Base-by-base conservation (phyloP, 2,113 vertebrate genomes). In the Callocephalon fimbriatum region DNA sequence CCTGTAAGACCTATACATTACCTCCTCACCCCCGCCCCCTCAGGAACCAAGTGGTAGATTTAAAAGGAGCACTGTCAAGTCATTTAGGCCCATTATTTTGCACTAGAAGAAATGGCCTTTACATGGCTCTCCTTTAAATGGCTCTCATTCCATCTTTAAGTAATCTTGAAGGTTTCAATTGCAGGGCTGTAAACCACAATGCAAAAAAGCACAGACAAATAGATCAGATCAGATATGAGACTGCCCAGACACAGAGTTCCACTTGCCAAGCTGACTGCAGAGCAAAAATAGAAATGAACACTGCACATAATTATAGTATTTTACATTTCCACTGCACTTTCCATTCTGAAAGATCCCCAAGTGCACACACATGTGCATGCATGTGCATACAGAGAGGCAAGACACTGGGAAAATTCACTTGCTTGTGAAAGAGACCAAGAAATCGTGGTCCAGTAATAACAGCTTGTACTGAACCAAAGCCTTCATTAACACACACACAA, bases 1-100 rank as follows among this genome's bases (percentile, higher is more conserved):
- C 93, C 96, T 97, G 31, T 75, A 92, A 97, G 94, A 96, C 88
- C 95, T 91, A 88, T 93, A 93, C 95, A 93, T 92, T 93, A 95
- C 92, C 56, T 92, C 86, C 85, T 91, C 40, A 0, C 80, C 84
- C 90, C 86, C 26, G 1, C 92, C 83, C 89, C 68, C 90, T 83
- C 94, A 91, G 94, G 88, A 96, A 76, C 77, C 70, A 71, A 92
- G 93, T 58, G 79, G 48, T 51, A 35, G 89, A 93, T 95, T 96
- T 95, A 92, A 95, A 95, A 87, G 81, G 91, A 94, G 84, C 86
- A 94, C 95, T 85, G 91, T 91, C 94, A 91, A 97, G 91, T 95
- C 84, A 93, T 91, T 95, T 95, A 90, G 86, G 72, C 75, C 96
- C 96, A 93, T 93, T 96, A 97, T 92, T 95, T 93, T 86, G 88